A percentile compares a stretch with the other conserved stretches of the same genome.
phyloP scores from a whole-genome alignment of 2,888 invertebrate species.

The Ectemnius cavifrons region DNA sequence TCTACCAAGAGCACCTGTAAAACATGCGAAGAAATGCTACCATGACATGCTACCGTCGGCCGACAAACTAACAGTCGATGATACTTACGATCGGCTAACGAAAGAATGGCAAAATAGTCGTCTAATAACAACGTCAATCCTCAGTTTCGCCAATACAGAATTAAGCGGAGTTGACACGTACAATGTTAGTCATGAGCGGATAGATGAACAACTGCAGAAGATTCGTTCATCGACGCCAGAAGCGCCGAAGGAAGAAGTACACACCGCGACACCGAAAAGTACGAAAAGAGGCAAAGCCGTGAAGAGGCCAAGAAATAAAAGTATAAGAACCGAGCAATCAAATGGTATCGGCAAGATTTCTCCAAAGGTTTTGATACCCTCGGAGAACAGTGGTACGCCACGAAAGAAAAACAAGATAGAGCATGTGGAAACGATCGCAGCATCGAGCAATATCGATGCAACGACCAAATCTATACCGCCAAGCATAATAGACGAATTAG shows the following conservation, averaged over 20 bases:
- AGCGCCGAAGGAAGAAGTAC: constrained; percentile 70
- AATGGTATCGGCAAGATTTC: constrained; percentile 27
- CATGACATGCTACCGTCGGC: constrained; percentile 29
- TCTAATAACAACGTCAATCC: constrained; percentile 58
- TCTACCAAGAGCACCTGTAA: constrained; percentile 64
- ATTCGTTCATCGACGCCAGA: constrained; percentile 72
- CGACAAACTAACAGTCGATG: constrained; percentile 53
- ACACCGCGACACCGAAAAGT: constrained; percentile 80
- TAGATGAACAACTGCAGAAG: constrained; percentile 61
- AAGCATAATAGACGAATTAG: constrained; percentile 55
- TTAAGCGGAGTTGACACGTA: constrained; percentile 57
- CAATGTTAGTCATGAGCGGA: constrained; percentile 60
- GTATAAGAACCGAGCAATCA: constrained; percentile 27
- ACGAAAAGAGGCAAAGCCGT: constrained; percentile 79
- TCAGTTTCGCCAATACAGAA: constrained; percentile 63
- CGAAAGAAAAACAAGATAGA: constrained; percentile 49
- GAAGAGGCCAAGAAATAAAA: constrained; percentile 76
- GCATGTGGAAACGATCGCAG: neutral
- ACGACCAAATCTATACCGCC: constrained; percentile 10
- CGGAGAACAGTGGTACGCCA: constrained; percentile 18
- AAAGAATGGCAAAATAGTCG: constrained; percentile 72
- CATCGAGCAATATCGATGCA: neutral
- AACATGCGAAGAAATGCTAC: constrained; percentile 60
- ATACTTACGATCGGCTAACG: constrained; percentile 56
- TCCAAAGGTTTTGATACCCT: constrained; percentile 5